Evolutionary conservation across 2,113 vertebrate genomes (phyloP).

Genomic region (Leiothrix lutea): DNA sequence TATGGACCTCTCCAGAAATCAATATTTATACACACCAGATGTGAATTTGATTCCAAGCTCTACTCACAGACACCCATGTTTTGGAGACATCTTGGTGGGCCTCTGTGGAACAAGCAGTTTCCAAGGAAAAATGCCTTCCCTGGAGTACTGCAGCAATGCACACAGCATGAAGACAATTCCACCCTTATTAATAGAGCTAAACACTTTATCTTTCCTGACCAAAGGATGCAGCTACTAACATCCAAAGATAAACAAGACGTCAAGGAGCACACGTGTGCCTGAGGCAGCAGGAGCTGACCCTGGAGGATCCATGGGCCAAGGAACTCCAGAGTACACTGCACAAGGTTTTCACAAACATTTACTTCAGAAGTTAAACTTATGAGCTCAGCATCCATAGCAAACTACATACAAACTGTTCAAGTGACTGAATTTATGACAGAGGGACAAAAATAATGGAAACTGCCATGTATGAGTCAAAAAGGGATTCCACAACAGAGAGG

Average conservation of each 20-base stretch:
- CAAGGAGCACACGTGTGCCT: not conserved
- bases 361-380: not conserved
- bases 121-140: not conserved
- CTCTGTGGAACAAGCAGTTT: not conserved
- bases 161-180: not conserved
- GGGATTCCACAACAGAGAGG: not conserved
- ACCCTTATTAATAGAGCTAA: not conserved
- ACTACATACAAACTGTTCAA: not conserved
- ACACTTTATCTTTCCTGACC: not conserved
- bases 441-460: not conserved
- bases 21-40: not conserved
- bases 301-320: not conserved
- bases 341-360: not conserved
- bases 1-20: not conserved
- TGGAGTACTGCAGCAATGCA: not conserved
- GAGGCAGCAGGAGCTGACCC: not conserved
- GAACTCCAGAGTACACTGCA: not conserved
- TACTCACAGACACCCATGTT: not conserved
- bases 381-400: not conserved
- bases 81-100: not conserved
- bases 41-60: not conserved
- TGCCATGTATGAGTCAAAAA: not conserved
- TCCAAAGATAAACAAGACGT: conserved; percentile 13
- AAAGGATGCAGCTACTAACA: not conserved
- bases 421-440: not conserved